Percentiles rank a stretch among this genome's conserved stretches.
Evolutionary conservation across 2,888 invertebrate species (phyloP).

Genomic region (Lapara coniferarum): DNA sequence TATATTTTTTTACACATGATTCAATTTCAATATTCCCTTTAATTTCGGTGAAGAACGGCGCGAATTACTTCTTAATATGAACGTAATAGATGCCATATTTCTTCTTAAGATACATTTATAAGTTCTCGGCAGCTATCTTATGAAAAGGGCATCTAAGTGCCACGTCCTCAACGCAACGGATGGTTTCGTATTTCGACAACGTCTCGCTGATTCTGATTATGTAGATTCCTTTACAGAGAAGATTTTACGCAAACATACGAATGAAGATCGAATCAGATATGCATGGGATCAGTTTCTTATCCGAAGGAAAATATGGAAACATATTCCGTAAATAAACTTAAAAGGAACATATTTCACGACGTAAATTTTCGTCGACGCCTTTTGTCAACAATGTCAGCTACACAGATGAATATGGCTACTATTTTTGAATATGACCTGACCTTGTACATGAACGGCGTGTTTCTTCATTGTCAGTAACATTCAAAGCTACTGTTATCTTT

Average conservation of each 20-base stretch:
- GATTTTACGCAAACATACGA: constrained; percentile 75
- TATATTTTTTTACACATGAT: constrained; percentile 10
- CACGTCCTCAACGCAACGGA: constrained; percentile 44
- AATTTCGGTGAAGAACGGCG: not conserved
- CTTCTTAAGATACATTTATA: constrained; percentile 2
- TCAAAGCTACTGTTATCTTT: no score
- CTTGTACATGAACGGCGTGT: not conserved
- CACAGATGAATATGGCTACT: constrained; percentile 30
- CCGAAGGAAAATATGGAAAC: constrained; percentile 63
- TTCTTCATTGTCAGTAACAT: no score
- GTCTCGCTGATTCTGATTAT: constrained; percentile 76
- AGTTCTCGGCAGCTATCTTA: constrained; percentile 33
- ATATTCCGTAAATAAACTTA: constrained; percentile 65
- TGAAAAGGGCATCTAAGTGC: constrained; percentile 41
- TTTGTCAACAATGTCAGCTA: constrained; percentile 39
- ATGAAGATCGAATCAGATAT: constrained; percentile 77
- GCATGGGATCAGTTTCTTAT: constrained; percentile 75
- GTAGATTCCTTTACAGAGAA: constrained; percentile 71
- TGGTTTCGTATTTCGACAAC: constrained; percentile 65
- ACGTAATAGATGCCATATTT: constrained; percentile 1
- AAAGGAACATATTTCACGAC: constrained; percentile 50
- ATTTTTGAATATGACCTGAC: not conserved
- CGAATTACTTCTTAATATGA: not conserved
- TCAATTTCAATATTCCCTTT: constrained; percentile 10
- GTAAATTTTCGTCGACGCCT: constrained; percentile 37